Evolutionary conservation across 2,113 vertebrate species (phyloP), one percentile per base, ranked within the genome.

Genomic region (Acrocephalus kingi): DNA sequence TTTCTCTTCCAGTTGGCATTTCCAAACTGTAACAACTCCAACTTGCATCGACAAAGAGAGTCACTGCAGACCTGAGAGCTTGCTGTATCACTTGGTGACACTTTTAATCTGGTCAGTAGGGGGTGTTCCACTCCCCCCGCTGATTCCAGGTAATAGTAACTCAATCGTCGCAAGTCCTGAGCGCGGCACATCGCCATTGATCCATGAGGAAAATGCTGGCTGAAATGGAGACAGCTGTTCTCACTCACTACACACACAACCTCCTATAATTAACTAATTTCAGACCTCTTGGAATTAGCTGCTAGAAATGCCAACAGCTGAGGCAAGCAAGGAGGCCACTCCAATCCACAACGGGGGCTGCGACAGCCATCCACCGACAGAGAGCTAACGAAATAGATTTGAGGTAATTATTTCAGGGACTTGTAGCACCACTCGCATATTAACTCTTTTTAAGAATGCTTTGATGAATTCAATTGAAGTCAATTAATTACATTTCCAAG

Each of bases 401-500:
- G 69, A 96, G 94, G 84, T 91, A 96, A 96, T 95, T 88, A 94
- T 90, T 84, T 86, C 67, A 86, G 92, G 77, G 87, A 94, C 54
- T 96, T 91, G 84, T 48, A 95, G 80, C 48, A 83, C 93, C 95
- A 94, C 61, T 96, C 21, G 20, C 88, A 80, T 84, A 94, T 97
- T 97, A 96, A 97, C 86, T 97, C 90, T 89, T 79, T 93, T 94
- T 93, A 94, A 69, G 81, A 94, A 75, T 77, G 87, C 92, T 93
- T 95, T 96, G 92, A 96, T 94, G 75, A 97, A 94, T 96, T 83
- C 94, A 91, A 92, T 33, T 96, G 92, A 97, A 97, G 89, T 96
- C 89, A 96, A 96, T 97, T 97, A 91, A 97, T 94, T 98, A 96
- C 95, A 97, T 93, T 95, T 97, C 95, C 94, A 84, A 97, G 93